These are phyloP conservation scores for Tenthredo mesomela DNA, from an alignment of 2,888 invertebrate genomes.

Conservation along the genomic window DNA sequence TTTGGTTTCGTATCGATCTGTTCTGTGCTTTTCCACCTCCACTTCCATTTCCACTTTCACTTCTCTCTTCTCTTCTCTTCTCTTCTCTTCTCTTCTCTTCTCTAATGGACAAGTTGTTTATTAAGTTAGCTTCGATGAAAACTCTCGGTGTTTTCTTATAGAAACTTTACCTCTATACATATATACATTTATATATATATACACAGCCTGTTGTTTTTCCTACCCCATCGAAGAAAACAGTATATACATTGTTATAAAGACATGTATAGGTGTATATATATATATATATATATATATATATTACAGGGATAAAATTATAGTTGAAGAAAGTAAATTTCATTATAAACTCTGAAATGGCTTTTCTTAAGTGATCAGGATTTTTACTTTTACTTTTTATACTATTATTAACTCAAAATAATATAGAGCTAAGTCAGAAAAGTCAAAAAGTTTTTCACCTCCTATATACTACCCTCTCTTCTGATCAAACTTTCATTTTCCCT, in stretches of 20 bases:
- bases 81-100: background rate
- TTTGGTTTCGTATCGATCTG: background rate
- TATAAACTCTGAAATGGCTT: slow-evolving; percentile 8
- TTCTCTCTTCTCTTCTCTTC: background rate
- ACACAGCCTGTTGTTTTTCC: background rate
- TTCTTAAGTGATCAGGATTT: background rate
- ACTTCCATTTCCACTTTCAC: background rate
- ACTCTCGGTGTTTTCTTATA: background rate
- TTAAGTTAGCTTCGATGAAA: slow-evolving; percentile 1
- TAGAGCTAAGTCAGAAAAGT: background rate
- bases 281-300: background rate
- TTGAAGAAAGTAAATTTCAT: background rate
- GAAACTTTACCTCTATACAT: background rate
- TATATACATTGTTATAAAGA: background rate
- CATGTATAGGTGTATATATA: background rate
- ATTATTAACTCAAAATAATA: too few relatives aligned
- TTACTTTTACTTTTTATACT: background rate
- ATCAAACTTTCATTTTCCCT: background rate
- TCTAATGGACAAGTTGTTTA: slow-evolving; percentile 40
- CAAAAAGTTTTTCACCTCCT: background rate
- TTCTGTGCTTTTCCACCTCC: background rate
- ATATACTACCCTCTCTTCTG: background rate
- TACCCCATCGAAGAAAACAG: background rate
- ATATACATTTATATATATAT: background rate
- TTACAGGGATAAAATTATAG: background rate